Evolutionary conservation across 2,888 invertebrate genomes (phyloP), one percentile per base, ranked within the genome.

Genomic region (Pandemis cinnamomeana): DNA sequence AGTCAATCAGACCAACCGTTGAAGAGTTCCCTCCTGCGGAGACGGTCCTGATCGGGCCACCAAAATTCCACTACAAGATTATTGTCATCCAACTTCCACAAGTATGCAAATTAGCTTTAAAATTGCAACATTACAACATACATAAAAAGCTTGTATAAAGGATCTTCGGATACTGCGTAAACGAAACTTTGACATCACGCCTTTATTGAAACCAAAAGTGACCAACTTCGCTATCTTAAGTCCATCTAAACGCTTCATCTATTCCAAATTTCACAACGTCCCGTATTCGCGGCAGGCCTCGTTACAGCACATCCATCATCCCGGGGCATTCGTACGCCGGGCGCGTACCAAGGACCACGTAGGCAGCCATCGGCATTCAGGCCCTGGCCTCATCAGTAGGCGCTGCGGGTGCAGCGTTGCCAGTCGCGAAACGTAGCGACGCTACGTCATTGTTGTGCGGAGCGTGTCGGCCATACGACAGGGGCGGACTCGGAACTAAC

Each of bases 361-460:
- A 83, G 82, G 58, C 80, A 46, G 82, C 82, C 77, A 79, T 86
- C 81, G 81, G 83, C 82, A 86, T 86, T 85, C 88, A 82, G 80
- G 74, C 71, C 75, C 72, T 76, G 70, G 71, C 48, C 58, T 64
- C 84, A 86, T 90, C 82, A 80, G 87, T 88, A 91, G 90, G 82
- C 91, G 78, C 76, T 53, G 75, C 79, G 78, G 75, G 80, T 71
- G 76, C 75, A 44, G 77, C 78, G 80, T 88, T 85, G 82, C 86
- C 84, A 91, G 86, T 84, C 92, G 86, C 82, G 79, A 83, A 86
- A 87, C 91, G 92, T 89, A 86, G 80, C 83, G 80, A 80, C 89
- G 85, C 92, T 92, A 93, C 93, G 93, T 92, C 93, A 93, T 89
- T 89, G 87, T 85, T 87, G 85, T 86, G 86, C 82, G 83, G 83